Evolutionary conservation across 2,888 invertebrate species (phyloP).

Genomic region (Clivina fossor): DNA sequence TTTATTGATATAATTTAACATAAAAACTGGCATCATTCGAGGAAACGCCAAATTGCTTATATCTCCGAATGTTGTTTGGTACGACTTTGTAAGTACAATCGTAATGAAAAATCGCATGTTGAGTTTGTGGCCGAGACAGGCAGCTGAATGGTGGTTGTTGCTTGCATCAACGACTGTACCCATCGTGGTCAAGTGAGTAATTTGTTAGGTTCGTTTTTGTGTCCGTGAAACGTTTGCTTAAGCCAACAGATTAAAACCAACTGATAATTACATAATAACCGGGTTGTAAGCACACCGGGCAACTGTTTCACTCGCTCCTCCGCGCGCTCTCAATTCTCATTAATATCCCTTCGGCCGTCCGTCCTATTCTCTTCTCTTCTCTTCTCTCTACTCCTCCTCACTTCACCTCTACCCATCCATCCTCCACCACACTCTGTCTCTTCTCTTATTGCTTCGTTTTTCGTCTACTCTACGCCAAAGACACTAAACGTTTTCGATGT

Average conservation of each 20-base stretch:
- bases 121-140: background rate
- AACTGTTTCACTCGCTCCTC: slow-evolving; percentile 53
- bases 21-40: too few relatives aligned
- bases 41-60: background rate
- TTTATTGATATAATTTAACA: too few relatives aligned
- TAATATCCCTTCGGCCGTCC: slow-evolving; percentile 51
- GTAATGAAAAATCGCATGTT: too few relatives aligned
- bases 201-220: slow-evolving; percentile 54
- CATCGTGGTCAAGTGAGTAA: slow-evolving; percentile 47
- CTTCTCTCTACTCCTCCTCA: too few relatives aligned
- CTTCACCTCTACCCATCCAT: too few relatives aligned
- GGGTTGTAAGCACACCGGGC: slow-evolving; percentile 51
- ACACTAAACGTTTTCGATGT: too few relatives aligned
- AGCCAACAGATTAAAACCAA: slow-evolving; percentile 58
- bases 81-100: too few relatives aligned
- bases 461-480: too few relatives aligned
- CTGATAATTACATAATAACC: slow-evolving; percentile 59
- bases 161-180: slow-evolving; percentile 11
- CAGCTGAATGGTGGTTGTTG: background rate
- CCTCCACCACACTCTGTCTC: too few relatives aligned
- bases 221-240: slow-evolving; percentile 58
- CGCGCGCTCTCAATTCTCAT: slow-evolving; percentile 51
- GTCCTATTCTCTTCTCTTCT: too few relatives aligned
- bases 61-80: too few relatives aligned
- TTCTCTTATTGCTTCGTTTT: too few relatives aligned